Conservation (phyloP, 2,888 invertebrate genomes). For the Nyleta sp. region DNA sequence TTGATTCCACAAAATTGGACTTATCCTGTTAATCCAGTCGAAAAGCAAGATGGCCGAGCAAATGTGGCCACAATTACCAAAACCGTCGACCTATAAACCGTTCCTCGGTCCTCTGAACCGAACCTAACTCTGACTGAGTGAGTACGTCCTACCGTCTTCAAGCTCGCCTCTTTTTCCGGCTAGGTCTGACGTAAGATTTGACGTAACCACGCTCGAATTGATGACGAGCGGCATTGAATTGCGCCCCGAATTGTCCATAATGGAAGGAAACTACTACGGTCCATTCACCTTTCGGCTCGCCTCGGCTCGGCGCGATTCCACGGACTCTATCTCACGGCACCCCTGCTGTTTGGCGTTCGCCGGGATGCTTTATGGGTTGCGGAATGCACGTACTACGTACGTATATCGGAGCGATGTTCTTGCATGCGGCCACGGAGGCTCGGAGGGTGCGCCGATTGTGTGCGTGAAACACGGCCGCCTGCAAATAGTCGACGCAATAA, state of each 20-base stretch:
- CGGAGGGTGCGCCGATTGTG: constrained; percentile 52
- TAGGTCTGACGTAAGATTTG: constrained; percentile 17
- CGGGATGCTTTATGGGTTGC: constrained; percentile 67
- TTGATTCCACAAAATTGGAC: too few species aligned
- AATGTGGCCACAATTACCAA: too few species aligned
- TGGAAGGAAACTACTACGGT: constrained; percentile 60
- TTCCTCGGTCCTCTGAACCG: too few species aligned
- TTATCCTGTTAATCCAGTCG: too few species aligned
- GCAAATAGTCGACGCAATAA: constrained; percentile 66
- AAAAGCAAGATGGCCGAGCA: too few species aligned
- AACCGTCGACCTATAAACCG: too few species aligned
- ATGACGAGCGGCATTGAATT: constrained; percentile 26
- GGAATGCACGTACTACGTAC: constrained; percentile 55
- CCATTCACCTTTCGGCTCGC: constrained; percentile 65
- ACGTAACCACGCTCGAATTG: constrained; percentile 22
- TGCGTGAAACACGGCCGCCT: constrained; percentile 64
- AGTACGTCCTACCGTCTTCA: too few species aligned
- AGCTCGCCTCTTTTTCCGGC: too few species aligned
- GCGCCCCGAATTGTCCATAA: constrained; percentile 37
- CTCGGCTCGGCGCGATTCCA: constrained; percentile 44
- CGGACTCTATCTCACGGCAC: constrained; percentile 61
- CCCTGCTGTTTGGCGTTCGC: constrained; percentile 65
- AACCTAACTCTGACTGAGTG: too few species aligned
- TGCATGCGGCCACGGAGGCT: constrained; percentile 36
- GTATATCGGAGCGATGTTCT: constrained; percentile 55